Percentiles rank a stretch among this genome's conserved stretches.
Conservation (phyloP, 2,113 vertebrate species). For the Tragelaphus scriptus region DNA sequence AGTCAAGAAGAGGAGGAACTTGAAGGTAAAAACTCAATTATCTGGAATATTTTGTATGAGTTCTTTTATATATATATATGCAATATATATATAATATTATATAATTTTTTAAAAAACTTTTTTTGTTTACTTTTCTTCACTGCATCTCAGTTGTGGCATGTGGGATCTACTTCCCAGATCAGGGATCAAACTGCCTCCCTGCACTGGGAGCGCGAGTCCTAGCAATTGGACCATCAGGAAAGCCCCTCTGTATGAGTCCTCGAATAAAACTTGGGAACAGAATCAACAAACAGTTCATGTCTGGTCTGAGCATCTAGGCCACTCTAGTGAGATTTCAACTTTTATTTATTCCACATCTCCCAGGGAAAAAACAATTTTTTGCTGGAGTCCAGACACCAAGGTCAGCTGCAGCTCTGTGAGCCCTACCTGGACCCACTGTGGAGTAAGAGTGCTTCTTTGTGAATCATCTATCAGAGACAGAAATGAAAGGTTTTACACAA, state of each 20-base stretch:
- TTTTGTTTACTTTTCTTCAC: not conserved
- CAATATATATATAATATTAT: not conserved
- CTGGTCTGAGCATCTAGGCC: not conserved
- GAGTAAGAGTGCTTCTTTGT: not conserved
- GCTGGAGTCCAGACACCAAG: not conserved
- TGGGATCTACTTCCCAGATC: not conserved
- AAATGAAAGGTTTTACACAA: not conserved
- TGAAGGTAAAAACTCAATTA: conserved; percentile 85
- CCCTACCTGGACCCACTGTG: not conserved
- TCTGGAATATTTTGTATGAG: conserved; percentile 75
- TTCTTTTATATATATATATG: not conserved
- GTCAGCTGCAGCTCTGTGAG: not conserved
- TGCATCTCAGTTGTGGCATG: not conserved
- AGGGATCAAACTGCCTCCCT: not conserved
- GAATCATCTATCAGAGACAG: conserved; percentile 5
- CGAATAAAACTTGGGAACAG: conserved; percentile 78
- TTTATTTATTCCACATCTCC: conserved; percentile 11
- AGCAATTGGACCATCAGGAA: not conserved
- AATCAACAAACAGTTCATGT: not conserved
- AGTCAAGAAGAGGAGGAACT: conserved; percentile 94
- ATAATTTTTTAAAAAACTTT: not conserved
- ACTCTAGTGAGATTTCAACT: not conserved
- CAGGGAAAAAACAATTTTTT: conserved; percentile 8
- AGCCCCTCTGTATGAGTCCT: not conserved
- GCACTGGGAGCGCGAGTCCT: not conserved